Percentiles rank a stretch among this genome's conserved stretches.
These are phyloP conservation scores for Hippopotamyrus pictus DNA, from an alignment of 2,797 vertebrate species.

Conservation along the genomic window DNA sequence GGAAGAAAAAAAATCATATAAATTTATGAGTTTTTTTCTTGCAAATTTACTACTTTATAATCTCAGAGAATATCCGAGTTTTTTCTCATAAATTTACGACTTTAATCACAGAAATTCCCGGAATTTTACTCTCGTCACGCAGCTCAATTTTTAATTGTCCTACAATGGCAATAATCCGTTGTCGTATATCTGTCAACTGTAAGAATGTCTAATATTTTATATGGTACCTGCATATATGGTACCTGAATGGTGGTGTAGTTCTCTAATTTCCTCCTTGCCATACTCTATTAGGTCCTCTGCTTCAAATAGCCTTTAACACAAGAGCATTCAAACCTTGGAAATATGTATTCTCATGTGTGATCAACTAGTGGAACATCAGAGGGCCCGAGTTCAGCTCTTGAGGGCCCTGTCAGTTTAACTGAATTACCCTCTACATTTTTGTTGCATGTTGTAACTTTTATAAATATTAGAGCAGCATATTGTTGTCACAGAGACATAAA, in stretches of 20 bases:
- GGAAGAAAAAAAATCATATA: neutral
- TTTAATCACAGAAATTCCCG: neutral
- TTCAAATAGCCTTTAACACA: neutral
- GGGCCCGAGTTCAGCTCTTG: neutral
- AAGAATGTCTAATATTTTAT: neutral
- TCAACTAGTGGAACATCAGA: neutral
- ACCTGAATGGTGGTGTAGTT: neutral
- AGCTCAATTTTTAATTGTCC: neutral
- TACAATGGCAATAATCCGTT: neutral
- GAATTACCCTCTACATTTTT: neutral
- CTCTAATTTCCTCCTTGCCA: neutral
- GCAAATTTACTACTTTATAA: neutral
- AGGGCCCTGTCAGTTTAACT: neutral
- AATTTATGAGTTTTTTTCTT: neutral
- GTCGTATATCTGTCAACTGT: neutral
- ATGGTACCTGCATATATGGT: neutral
- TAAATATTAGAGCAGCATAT: neutral
- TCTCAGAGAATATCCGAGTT: neutral
- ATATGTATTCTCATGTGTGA: neutral
- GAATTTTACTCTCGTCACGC: neutral
- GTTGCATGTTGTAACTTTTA: neutral
- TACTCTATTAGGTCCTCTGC: neutral
- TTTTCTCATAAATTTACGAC: neutral
- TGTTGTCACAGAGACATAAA: neutral
- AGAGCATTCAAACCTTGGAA: neutral